Percentiles rank a stretch among this genome's conserved stretches.
These are phyloP conservation scores for Drosophila lini DNA, from an alignment of 1,140 invertebrate genomes.

Conservation along the genomic window DNA sequence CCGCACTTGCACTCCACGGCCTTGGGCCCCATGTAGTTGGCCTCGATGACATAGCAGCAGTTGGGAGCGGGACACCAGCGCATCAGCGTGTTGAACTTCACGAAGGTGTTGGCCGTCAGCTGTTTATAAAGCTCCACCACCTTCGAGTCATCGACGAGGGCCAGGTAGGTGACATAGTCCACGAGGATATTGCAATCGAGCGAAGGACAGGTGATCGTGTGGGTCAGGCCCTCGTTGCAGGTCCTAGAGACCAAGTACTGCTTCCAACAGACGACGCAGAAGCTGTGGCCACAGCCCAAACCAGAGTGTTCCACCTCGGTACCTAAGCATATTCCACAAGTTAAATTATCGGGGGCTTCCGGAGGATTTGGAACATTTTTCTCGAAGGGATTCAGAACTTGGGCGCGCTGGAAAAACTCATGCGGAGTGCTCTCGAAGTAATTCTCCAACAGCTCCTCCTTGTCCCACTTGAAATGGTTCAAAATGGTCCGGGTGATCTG, in stretches of 20 bases:
- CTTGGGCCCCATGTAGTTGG: constrained; percentile 94
- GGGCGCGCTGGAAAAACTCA: constrained; percentile 95
- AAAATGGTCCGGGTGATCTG: constrained; percentile 96
- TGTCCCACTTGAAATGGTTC: constrained; percentile 99
- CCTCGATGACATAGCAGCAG: constrained; percentile 97
- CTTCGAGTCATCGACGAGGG: constrained; percentile 94
- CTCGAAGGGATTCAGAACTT: constrained; percentile 94
- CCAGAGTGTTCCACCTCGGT: constrained; percentile 94
- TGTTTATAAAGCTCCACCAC: constrained; percentile 98
- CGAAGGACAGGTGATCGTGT: constrained; percentile 97
- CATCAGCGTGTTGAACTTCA: constrained; percentile 97
- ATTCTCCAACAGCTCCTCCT: constrained; percentile 98
- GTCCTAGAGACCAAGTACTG: constrained; percentile 99
- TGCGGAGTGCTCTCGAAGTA: constrained; percentile 98
- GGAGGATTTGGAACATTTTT: not conserved
- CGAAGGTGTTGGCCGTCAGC: constrained; percentile 99
- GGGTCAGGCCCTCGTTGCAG: constrained; percentile 97
- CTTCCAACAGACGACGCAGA: constrained; percentile 97
- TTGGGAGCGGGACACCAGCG: constrained; percentile 99
- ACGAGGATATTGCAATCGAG: constrained; percentile 96
- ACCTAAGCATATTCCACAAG: constrained; percentile 81
- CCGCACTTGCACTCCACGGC: constrained; percentile 96
- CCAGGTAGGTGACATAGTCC: constrained; percentile 98
- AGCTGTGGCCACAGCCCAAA: constrained; percentile 97
- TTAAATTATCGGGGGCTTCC: not conserved